Percentiles rank a stretch among this genome's conserved stretches.
Evolutionary conservation across 2,797 vertebrate genomes (phyloP).

Genomic region (Chloroceryle inda): DNA sequence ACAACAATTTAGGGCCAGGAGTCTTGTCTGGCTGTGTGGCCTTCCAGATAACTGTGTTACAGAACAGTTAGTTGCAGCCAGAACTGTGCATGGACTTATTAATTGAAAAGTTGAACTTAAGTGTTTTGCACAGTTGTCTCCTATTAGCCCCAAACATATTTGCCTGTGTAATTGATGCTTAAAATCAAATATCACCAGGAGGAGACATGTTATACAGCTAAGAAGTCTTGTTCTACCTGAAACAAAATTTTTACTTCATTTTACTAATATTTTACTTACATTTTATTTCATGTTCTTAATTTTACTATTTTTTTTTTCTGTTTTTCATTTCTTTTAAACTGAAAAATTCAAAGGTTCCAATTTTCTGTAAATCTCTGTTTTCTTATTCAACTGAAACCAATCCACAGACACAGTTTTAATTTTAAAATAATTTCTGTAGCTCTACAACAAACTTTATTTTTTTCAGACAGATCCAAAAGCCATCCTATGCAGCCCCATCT

Average conservation of each 20-base stretch:
- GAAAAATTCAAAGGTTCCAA: not conserved
- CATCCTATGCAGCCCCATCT: not conserved
- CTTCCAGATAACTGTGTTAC: constrained; percentile 12
- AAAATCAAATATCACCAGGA: constrained; percentile 1
- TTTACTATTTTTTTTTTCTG: not conserved
- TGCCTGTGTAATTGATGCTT: constrained; percentile 15
- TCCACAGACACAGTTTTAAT: not conserved
- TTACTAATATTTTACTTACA: not conserved
- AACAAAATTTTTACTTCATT: not conserved
- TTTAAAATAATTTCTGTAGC: not conserved
- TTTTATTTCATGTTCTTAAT: not conserved
- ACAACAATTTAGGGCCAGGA: not conserved
- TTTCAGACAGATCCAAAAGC: not conserved
- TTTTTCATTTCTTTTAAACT: not conserved
- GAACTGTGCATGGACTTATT: not conserved
- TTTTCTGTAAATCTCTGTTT: not conserved
- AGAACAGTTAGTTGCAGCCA: constrained; percentile 19
- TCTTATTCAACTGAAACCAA: not conserved
- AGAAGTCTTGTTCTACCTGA: constrained; percentile 8
- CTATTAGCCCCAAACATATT: not conserved
- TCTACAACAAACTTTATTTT: not conserved
- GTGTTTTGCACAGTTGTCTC: not conserved
- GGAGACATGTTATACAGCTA: not conserved
- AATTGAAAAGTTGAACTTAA: not conserved
- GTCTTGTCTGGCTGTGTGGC: not conserved